phyloP scores from a whole-genome alignment of 2,113 vertebrate genomes.

The Brachypodius melanocephalos region DNA sequence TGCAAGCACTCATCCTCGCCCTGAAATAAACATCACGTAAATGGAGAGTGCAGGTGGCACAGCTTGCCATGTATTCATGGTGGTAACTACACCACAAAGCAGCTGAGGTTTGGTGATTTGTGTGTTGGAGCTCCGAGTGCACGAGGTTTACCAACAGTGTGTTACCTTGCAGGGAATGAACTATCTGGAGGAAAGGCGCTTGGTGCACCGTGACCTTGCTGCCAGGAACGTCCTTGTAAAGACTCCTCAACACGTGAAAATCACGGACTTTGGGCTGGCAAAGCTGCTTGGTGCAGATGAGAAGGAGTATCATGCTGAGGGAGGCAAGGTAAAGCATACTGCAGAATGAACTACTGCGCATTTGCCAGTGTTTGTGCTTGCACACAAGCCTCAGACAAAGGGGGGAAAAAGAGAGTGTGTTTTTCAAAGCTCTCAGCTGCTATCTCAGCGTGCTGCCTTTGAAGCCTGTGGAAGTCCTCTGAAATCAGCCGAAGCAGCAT shows the following conservation, averaged over 20 bases:
- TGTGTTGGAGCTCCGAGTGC: fast-evolving
- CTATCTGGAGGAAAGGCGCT: conserved; percentile 89
- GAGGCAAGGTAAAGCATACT: conserved; percentile 80
- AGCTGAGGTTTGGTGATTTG: not conserved
- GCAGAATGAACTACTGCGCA: fast-evolving
- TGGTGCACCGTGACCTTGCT: conserved; percentile 95
- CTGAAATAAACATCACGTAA: not conserved
- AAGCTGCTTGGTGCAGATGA: conserved; percentile 87
- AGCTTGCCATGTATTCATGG: fast-evolving
- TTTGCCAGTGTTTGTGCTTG: fast-evolving
- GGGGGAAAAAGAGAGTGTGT: fast-evolving
- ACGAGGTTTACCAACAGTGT: not conserved
- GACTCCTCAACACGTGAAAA: conserved; percentile 90
- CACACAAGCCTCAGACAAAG: not conserved
- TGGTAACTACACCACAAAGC: not conserved
- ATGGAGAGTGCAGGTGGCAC: not conserved
- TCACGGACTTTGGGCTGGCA: conserved; percentile 93
- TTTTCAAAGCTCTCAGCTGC: not conserved
- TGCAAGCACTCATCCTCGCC: not conserved
- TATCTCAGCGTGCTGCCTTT: not conserved
- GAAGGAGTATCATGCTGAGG: conserved; percentile 91
- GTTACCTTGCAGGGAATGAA: conserved; percentile 84
- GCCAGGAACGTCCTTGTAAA: conserved; percentile 94
- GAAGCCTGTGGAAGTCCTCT: conserved; percentile 30
- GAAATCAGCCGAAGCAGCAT: not conserved